Percentiles rank a stretch among this genome's conserved stretches.
Evolutionary conservation across 2,113 vertebrate species (phyloP).

Genomic region (Pyrgilauda ruficollis): DNA sequence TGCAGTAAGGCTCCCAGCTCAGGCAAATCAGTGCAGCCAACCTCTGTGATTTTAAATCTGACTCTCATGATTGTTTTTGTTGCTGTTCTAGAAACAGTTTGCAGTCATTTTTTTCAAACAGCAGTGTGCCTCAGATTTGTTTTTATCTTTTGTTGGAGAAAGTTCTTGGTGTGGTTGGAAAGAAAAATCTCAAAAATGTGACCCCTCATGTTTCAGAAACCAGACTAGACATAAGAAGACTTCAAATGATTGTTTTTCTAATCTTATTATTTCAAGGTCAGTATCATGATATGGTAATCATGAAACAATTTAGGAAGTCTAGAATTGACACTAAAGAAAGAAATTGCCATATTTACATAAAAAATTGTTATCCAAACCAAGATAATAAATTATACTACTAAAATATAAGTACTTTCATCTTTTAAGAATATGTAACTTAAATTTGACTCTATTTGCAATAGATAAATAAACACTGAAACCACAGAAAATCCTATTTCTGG

Average conservation of each 20-base stretch:
- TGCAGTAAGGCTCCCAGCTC: neutral
- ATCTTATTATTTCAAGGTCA: constrained; percentile 30
- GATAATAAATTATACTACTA: neutral
- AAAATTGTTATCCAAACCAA: neutral
- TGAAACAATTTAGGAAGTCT: neutral
- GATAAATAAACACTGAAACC: constrained; percentile 1
- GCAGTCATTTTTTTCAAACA: neutral
- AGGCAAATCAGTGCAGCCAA: neutral
- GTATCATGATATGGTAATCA: neutral
- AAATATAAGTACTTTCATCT: neutral
- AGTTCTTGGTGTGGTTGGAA: neutral
- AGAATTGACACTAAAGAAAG: neutral
- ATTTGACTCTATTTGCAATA: neutral
- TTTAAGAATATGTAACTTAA: neutral
- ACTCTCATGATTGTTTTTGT: neutral
- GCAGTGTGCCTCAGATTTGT: neutral
- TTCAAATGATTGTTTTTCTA: constrained; percentile 24
- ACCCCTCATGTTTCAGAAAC: constrained; percentile 1
- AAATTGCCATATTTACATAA: neutral
- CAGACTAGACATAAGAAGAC: neutral
- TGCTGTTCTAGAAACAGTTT: neutral
- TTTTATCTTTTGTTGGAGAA: neutral
- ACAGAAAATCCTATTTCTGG: neutral
- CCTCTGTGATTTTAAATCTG: neutral
- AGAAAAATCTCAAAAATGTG: constrained; percentile 57